Evolutionary conservation across 1,140 invertebrate genomes (phyloP), one percentile per base, ranked within the genome.

Genomic region (Dendroctonus ponderosae): DNA sequence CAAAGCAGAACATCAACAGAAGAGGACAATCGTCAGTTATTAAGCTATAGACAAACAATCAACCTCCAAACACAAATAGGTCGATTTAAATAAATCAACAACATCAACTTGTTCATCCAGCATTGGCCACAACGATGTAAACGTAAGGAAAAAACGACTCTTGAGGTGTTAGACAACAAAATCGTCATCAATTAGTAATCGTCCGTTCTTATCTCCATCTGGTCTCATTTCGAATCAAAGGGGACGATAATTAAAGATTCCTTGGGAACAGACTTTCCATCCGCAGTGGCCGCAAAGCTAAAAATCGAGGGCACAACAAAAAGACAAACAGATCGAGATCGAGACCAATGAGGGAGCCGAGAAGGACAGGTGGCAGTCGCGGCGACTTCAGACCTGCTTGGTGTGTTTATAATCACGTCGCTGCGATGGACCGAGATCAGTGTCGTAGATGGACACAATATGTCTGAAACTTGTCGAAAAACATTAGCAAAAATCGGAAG

Each of bases 311-410:
- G 40, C 51, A 63, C 7, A 44, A 48, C 37, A 61, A 63, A 62
- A 63, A 63, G 61, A 63, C 44, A 63, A 63, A 63, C 49, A 63
- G 8, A 46, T 57, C 26, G 26, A 26, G 26, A 63, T 40, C 15
- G 37, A 42, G 50, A 63, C 61, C 61, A 63, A 63, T 63, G 40
- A 54, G 61, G 40, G 59, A 40, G 26, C 61, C 43, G 15, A 44
- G 51, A 37, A 53, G 51, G 61, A 63, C 61, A 63, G 61, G 61
- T 63, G 61, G 61, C 61, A 63, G 61, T 54, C 61, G 61, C 26
- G 15, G 61, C 41, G 61, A 38, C 61, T 44, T 5, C 9, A 38
- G 61, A 63, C 51, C 54, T 63, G 61, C 54, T 57, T 42, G 54
- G 54, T 57, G 54, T 57, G 54, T 63, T 63, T 63, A 46, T 63